Base-by-base conservation (phyloP, 1,140 invertebrate genomes). In the Plectus sambesii region DNA sequence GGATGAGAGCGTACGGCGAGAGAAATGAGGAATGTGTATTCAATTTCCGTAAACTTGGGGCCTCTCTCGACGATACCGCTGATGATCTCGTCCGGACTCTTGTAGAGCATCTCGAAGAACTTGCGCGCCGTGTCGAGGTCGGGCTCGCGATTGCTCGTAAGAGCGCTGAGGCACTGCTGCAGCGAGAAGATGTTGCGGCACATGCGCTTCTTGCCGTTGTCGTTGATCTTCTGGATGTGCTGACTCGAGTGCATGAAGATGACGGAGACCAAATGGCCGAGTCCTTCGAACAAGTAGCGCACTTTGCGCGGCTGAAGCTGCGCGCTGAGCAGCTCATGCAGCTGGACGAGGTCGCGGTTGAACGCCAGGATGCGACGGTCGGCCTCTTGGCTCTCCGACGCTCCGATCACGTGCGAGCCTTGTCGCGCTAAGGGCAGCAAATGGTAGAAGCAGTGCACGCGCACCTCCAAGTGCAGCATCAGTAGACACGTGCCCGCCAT, bases 381-480 rank as follows among this genome's bases (percentile, higher is more conserved):
- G 3, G 81, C 79, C 61, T 87, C 83, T 49, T 83, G 78, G 39
- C 35, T 37, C 55, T 54, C 1, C 52, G 6, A 9, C 9, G 41
- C 41, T 12, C 22, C 43, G 47, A 38, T 35, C 19, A 26, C 25
- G 19, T 37, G 12, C 25, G 30, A 42, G 19, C 35, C 22, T 9
- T 33, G 75, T 59, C 79, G 77, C n/a, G 78, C 76, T 36, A 82
- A 73, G 2, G 81, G 80, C 38, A 83, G 68, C 33, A 94, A 73
- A 73, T 89, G 88, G 70, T 87, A 85, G 70, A 93, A 93, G 69
- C 87, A 93, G 65, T 92, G 87, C 25, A 93, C 86, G 50, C 88
- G 78, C 37, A 87, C 74, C 77, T 94, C 89, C 56, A 94, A 74
- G 75, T 94, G 88, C 22, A 96, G 69, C 24, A 93, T 79, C 15